Conservation (phyloP, 2,888 invertebrate genomes). For the Baronia brevicornis region DNA sequence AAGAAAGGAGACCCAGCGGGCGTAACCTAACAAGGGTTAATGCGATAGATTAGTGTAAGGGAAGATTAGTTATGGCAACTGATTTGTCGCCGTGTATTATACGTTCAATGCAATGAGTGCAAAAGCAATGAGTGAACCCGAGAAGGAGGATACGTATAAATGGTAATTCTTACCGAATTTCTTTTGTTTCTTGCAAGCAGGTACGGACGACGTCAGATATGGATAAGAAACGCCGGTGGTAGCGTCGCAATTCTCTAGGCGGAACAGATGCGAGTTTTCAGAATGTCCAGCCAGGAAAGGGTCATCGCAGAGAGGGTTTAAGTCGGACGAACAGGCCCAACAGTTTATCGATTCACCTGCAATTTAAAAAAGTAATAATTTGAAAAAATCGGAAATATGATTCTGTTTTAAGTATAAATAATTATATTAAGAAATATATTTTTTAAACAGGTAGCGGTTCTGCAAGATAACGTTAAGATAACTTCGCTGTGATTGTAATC, state of each 20-base stretch:
- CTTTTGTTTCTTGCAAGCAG: slow-evolving; percentile 84
- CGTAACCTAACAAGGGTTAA: too few relatives aligned
- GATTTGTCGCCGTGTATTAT: too few relatives aligned
- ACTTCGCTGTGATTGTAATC: too few relatives aligned
- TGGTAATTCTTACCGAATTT: slow-evolving; percentile 78
- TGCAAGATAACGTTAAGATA: too few relatives aligned
- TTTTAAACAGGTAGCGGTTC: too few relatives aligned
- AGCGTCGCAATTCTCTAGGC: slow-evolving; percentile 66
- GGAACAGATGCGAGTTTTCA: slow-evolving; percentile 60
- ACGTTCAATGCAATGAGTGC: too few relatives aligned
- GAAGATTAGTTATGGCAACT: too few relatives aligned
- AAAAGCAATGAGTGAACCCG: not conserved
- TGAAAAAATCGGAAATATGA: not conserved
- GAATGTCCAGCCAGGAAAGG: slow-evolving; percentile 78
- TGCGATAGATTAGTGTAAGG: too few relatives aligned
- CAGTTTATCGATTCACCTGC: slow-evolving; percentile 81
- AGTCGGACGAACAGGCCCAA: slow-evolving; percentile 85
- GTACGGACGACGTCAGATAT: slow-evolving; percentile 66
- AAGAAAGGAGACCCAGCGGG: too few relatives aligned
- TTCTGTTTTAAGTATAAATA: too few relatives aligned
- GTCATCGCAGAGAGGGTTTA: slow-evolving; percentile 82
- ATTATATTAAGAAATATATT: too few relatives aligned
- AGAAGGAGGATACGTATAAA: not conserved
- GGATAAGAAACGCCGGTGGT: slow-evolving; percentile 64
- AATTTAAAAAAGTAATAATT: slow-evolving; percentile 35